Base-by-base conservation (phyloP, 2,113 vertebrate genomes). In the Dendrocopos noguchii region DNA sequence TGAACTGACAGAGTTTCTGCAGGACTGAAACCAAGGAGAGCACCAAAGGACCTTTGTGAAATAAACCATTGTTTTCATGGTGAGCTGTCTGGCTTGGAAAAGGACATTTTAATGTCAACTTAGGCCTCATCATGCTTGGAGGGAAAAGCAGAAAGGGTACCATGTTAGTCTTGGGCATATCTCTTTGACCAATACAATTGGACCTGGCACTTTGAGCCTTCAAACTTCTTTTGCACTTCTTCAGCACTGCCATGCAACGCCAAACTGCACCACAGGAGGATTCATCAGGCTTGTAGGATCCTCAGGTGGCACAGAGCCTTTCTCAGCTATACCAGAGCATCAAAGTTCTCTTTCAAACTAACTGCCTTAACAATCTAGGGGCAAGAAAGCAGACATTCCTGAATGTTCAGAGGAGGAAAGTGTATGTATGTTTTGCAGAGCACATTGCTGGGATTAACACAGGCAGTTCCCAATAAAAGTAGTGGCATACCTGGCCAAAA, bases 401-500 rank as follows among this genome's bases (percentile, higher is more conserved):
- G 55, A 93, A 52, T 42, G 42, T 80, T 93, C 82, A 47, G 68
- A 66, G 64, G 75, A 87, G 80, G 76, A 91, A 95, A 89, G 28
- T 1, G 7, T 17, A 11, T 25, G 20, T 36, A 70, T 87, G 47
- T 80, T 77, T 42, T 66, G 60, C 65, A 59, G 80, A 87, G 50
- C 56, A 72, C 31, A 9, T n/a, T 83, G 74, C 87, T 89, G 52
- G 20, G 52, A 74, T 71, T 88, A 76, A 93, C 59, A 55, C 56
- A 80, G 29, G 87, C 53, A 73, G 22, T 60, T 91, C 68, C 85
- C 74, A 34, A 33, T 96, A 84, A 95, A 95, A 95, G 56, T 52
- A 29, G 31, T 4, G 73, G n/a, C 31, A 42, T 86, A 86, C 92
- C 92, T 77, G 55, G 95, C 96, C 95, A 96, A 95, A 94, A 87